These are phyloP conservation scores for Pemphigus obesinymphae DNA, from an alignment of 1,140 invertebrate genomes.

Conservation along the genomic window DNA sequence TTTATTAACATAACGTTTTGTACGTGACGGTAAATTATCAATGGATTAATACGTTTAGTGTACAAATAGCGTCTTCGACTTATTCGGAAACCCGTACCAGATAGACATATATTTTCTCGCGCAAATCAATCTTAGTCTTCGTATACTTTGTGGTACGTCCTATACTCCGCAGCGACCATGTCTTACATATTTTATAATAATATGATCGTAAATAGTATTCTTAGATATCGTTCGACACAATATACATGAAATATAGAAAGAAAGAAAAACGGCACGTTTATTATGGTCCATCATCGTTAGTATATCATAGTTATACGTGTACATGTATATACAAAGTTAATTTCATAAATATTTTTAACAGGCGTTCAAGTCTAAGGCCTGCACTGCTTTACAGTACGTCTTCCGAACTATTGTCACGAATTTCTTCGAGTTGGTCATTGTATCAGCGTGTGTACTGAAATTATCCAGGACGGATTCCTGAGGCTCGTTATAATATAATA, in stretches of 20 bases:
- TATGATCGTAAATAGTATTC: too few relatives aligned
- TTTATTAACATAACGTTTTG: neutral
- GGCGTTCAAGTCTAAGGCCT: neutral
- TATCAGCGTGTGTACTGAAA: neutral
- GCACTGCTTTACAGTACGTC: too few relatives aligned
- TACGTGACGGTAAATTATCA: slow-evolving; percentile 10
- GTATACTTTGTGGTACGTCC: neutral
- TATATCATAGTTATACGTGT: neutral
- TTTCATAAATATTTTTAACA: slow-evolving; percentile 1
- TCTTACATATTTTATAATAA: neutral
- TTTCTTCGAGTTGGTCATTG: neutral
- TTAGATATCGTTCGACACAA: too few relatives aligned
- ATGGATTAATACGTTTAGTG: slow-evolving; percentile 14
- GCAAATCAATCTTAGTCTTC: neutral
- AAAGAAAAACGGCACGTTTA: too few relatives aligned
- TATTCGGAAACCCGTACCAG: slow-evolving; percentile 8
- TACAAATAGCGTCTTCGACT: slow-evolving; percentile 18
- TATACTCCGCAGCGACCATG: neutral
- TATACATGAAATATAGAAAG: too few relatives aligned
- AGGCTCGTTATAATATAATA: neutral
- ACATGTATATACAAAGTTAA: neutral
- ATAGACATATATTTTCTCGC: neutral
- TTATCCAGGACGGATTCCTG: neutral
- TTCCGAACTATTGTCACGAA: too few relatives aligned
- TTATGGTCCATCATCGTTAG: too few relatives aligned